Evolutionary conservation across 2,113 vertebrate species (phyloP), one percentile per base, ranked within the genome.

Genomic region (Bambusicola thoracicus): DNA sequence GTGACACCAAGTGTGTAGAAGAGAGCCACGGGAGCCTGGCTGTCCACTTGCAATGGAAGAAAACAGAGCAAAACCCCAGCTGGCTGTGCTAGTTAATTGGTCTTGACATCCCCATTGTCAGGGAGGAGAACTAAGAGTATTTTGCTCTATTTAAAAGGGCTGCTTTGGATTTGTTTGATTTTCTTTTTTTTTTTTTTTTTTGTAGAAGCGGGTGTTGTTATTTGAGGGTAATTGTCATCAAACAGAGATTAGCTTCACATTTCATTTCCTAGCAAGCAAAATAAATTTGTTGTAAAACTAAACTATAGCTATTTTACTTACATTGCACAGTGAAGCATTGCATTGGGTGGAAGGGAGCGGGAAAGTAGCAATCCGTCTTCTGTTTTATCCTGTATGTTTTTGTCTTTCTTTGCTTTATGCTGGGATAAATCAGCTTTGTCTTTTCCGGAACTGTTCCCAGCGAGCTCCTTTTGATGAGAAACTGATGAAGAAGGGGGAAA

Each of bases 81-180:
- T 90, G 82, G 86, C 82, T 84, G 72, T 73, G 53, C 8, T 40
- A 81, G 76, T 86, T 94, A 94, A 94, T 96, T 91, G 72, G 46
- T 85, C 69, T 61, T 83, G 94, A 93, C 94, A 80, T 85, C 56
- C 73, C 67, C 61, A 92, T 94, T 94, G 91, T 95, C 65, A 56
- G 46, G 43, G n/a, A 93, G 80, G 56, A 79, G 77, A 91, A 92
- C 85, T 30, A 32, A 81, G 43, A 92, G 76, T 0, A 0, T 86
- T 91, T 81, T 73, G 48, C 89, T 46, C 56, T 30, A 48, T 76
- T 85, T 72, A 44, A 79, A 88, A 88, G 69, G 83, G 44, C 73
- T 90, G 90, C 85, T 94, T 83, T 84, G 87, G 30, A 22, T 94
- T 94, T 85, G 59, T 92, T 87, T 78, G 62, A 81, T 83, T 63